Percentiles rank a stretch among this genome's conserved stretches.
Evolutionary conservation across 2,113 vertebrate genomes (phyloP).

Genomic region (Scartelaos histophorus): DNA sequence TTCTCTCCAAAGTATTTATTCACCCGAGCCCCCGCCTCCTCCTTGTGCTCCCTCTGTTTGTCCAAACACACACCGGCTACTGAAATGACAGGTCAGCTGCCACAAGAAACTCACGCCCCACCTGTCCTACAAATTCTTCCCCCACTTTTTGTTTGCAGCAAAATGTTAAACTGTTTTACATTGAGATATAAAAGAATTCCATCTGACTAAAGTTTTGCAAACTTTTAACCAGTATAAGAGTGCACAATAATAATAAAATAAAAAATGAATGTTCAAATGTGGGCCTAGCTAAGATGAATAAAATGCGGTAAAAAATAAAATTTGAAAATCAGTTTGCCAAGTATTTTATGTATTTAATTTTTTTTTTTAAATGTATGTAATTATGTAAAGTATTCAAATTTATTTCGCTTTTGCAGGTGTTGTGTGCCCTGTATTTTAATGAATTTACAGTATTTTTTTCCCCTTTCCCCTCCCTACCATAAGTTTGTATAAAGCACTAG

Average conservation of each 20-base stretch:
- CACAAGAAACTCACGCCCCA: slow-evolving; percentile 66
- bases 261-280: too few relatives aligned
- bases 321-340: too few relatives aligned
- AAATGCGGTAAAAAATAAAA: too few relatives aligned
- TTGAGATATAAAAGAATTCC: background rate
- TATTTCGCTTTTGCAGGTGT: too few relatives aligned
- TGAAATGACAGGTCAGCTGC: slow-evolving; percentile 79
- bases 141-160: slow-evolving; percentile 32
- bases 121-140: slow-evolving; percentile 70
- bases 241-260: background rate
- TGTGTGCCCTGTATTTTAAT: background rate
- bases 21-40: slow-evolving; percentile 25
- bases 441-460: background rate
- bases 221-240: background rate
- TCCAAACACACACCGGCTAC: slow-evolving; percentile 58
- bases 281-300: too few relatives aligned
- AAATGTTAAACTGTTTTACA: background rate
- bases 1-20: slow-evolving; percentile 27
- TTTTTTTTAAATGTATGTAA: too few relatives aligned
- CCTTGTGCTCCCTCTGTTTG: slow-evolving; percentile 41
- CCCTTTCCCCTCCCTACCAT: background rate
- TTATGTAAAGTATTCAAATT: too few relatives aligned
- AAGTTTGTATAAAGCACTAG: background rate
- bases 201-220: background rate
- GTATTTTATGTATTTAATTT: too few relatives aligned